phyloP scores from a whole-genome alignment of 2,797 vertebrate species.

The Platalea minor region DNA sequence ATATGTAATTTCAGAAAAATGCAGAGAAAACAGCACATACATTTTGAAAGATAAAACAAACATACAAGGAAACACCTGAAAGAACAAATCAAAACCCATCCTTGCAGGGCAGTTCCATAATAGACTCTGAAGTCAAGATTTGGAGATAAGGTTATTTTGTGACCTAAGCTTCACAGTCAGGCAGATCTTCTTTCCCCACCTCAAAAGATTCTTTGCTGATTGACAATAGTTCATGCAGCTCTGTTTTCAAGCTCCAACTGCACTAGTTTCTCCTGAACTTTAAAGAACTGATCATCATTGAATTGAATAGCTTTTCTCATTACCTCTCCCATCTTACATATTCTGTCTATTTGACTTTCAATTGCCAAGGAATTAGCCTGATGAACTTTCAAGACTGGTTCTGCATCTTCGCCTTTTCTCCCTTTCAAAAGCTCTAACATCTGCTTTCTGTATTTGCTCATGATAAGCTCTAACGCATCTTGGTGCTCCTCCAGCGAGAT shows the following conservation, averaged over 20 bases:
- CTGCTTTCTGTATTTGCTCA: too few species aligned
- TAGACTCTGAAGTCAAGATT: conserved; percentile 34
- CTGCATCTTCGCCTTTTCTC: too few species aligned
- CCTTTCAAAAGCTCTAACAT: too few species aligned
- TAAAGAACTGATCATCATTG: conserved; percentile 91
- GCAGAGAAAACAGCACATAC: background rate
- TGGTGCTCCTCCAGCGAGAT: too few species aligned
- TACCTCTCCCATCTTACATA: conserved; percentile 95
- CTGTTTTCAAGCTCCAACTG: conserved; percentile 99
- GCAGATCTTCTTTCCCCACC: conserved; percentile 68
- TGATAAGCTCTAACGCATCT: too few species aligned
- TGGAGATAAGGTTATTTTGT: conserved; percentile 48
- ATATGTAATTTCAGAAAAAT: background rate
- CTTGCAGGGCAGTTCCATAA: background rate
- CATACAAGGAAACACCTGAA: conserved; percentile 33
- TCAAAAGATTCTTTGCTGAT: conserved; percentile 89
- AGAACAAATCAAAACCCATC: background rate
- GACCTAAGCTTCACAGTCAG: conserved; percentile 56
- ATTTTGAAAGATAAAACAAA: conserved; percentile 11
- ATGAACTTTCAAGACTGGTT: too few species aligned
- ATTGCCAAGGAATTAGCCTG: conserved; percentile 76
- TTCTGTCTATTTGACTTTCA: conserved; percentile 88
- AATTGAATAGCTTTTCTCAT: conserved; percentile 93
- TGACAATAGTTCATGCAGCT: conserved; percentile 87
- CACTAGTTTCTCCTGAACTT: conserved; percentile 88